Evolutionary conservation across 35 echinoderm and acorn worm genomes (phyloP).

Genomic region (Amphiura filiformis): DNA sequence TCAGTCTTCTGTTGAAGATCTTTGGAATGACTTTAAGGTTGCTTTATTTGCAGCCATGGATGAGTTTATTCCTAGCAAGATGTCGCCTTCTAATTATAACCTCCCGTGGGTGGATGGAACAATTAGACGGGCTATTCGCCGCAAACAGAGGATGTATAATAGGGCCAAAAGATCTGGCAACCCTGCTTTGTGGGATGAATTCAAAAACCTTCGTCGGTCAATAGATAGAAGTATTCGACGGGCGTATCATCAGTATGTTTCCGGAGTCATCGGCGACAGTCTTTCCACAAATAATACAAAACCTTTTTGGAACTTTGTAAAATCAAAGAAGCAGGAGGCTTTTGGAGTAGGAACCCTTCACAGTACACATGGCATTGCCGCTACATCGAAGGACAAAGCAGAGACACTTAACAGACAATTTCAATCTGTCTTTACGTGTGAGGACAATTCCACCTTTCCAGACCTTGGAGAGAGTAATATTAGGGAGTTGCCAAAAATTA

Average conservation of each 20-base stretch:
- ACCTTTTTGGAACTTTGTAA: conserved; percentile 40
- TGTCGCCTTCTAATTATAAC: conserved; percentile 29
- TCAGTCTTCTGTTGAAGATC: background rate
- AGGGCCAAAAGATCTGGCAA: background rate
- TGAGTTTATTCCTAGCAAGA: conserved; percentile 25
- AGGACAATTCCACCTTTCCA: background rate
- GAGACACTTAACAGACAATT: background rate
- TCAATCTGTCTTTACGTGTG: no score
- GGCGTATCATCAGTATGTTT: background rate
- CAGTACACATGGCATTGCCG: background rate
- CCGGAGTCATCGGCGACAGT: conserved; percentile 15
- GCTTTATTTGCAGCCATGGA: conserved; percentile 34
- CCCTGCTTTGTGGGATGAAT: background rate
- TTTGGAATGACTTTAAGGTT: no score
- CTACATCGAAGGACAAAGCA: conserved; percentile 6
- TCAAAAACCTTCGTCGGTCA: background rate
- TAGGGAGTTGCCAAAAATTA: background rate
- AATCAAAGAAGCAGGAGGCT: no score
- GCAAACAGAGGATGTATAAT: conserved; percentile 30
- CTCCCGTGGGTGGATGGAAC: conserved; percentile 34
- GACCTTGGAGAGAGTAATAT: background rate
- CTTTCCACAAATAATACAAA: conserved; percentile 20
- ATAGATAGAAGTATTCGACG: background rate
- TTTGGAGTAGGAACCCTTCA: no score
- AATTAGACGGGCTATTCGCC: conserved; percentile 21